phyloP scores from a whole-genome alignment of 2,113 vertebrate species.

The Neolamprologus toae region DNA sequence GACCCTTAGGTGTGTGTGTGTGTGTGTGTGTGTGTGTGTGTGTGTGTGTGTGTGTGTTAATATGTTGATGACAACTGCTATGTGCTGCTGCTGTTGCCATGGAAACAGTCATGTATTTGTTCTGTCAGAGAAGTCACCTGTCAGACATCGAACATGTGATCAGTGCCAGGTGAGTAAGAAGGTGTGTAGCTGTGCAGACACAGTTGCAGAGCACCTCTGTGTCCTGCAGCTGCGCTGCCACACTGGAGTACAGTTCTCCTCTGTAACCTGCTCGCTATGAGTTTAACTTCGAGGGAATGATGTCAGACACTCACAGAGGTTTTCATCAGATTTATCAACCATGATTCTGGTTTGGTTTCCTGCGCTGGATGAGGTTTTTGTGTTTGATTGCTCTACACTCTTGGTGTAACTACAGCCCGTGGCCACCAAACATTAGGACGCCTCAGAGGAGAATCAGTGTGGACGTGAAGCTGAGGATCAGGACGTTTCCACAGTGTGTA shows the following conservation, averaged over 20 bases:
- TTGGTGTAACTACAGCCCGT: neutral
- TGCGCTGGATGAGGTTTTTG: neutral
- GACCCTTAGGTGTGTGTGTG: neutral
- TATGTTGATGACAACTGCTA: neutral
- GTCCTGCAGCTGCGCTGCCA: neutral
- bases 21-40: neutral
- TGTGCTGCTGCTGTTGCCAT: neutral
- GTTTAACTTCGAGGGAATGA: neutral
- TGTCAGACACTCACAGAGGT: neutral
- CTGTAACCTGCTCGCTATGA: neutral
- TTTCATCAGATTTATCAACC: neutral
- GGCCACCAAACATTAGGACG: neutral
- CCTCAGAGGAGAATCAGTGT: neutral
- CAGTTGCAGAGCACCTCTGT: neutral
- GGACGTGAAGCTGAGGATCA: neutral
- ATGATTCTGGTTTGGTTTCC: neutral
- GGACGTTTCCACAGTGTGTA: neutral
- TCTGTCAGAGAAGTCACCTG: neutral
- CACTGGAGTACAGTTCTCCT: neutral
- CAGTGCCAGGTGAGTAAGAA: neutral
- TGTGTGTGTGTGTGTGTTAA: neutral
- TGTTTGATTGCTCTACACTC: neutral
- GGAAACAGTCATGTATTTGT: neutral
- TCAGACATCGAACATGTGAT: neutral
- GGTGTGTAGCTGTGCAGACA: neutral